Conservation (phyloP, 2,113 vertebrate genomes). For the Tetrax tetrax region DNA sequence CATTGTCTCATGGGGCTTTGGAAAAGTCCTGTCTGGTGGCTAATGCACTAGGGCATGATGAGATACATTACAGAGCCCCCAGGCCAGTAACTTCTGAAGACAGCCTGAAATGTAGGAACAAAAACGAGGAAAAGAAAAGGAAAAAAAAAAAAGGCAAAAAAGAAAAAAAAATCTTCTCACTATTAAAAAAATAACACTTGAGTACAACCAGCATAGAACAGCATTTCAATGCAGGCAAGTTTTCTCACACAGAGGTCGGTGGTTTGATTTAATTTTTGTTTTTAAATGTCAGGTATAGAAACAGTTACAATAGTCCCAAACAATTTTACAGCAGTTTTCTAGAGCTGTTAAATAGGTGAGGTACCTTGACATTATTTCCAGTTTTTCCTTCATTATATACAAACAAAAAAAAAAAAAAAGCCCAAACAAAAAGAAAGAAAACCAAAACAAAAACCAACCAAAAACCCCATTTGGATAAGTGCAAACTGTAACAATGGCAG, state of each 20-base stretch:
- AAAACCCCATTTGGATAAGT: slow-evolving; percentile 20
- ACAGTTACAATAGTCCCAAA: slow-evolving; percentile 60
- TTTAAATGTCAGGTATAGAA: slow-evolving; percentile 44
- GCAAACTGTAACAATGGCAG: slow-evolving; percentile 64
- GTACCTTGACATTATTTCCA: slow-evolving; percentile 60
- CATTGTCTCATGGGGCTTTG: slow-evolving; percentile 82
- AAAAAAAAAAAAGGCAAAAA: background rate
- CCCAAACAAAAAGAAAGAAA: background rate
- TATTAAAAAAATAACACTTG: slow-evolving; percentile 71
- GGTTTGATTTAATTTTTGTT: background rate
- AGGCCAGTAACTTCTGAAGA: slow-evolving; percentile 87
- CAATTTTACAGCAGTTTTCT: slow-evolving; percentile 57
- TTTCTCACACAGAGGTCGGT: slow-evolving; percentile 47
- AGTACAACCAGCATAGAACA: slow-evolving; percentile 71
- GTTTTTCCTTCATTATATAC: slow-evolving; percentile 47
- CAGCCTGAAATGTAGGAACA: slow-evolving; percentile 83
- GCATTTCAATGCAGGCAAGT: slow-evolving; percentile 75
- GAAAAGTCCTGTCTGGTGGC: slow-evolving; percentile 84
- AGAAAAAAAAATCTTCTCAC: slow-evolving; percentile 64
- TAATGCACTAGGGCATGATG: slow-evolving; percentile 79
- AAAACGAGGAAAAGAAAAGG: slow-evolving; percentile 65
- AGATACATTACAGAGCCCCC: slow-evolving; percentile 82
- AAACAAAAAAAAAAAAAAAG: background rate
- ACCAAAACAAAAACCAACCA: slow-evolving; percentile 22
- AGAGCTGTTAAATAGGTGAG: slow-evolving; percentile 54